Evolutionary conservation across 2,888 invertebrate species (phyloP).

Genomic region (Acanthosoma haemorrhoidale): DNA sequence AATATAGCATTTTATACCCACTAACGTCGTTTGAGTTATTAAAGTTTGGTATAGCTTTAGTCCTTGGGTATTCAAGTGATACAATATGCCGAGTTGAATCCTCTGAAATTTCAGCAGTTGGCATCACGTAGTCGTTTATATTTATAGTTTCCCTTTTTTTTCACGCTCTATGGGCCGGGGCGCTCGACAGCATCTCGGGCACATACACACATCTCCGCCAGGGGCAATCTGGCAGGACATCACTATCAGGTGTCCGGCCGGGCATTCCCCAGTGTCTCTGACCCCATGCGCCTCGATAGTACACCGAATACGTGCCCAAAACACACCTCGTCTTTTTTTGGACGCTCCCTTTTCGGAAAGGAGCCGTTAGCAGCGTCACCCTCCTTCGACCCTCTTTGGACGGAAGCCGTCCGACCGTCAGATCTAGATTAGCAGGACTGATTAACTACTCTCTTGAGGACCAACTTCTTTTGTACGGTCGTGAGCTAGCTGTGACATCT

Average conservation of each 20-base stretch:
- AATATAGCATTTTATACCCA: too few relatives aligned
- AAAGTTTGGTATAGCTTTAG: too few relatives aligned
- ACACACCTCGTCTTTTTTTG: slow-evolving; percentile 9
- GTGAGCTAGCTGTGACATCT: too few relatives aligned
- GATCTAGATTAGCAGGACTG: too few relatives aligned
- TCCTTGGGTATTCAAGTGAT: too few relatives aligned
- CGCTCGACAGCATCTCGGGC: slow-evolving; percentile 12
- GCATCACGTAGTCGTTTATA: neutral
- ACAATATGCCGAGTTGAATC: too few relatives aligned
- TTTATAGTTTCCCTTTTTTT: too few relatives aligned
- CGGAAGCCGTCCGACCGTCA: too few relatives aligned
- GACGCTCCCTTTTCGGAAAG: neutral
- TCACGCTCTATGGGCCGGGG: neutral
- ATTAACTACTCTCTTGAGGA: too few relatives aligned
- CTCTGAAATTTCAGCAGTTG: too few relatives aligned
- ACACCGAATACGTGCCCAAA: slow-evolving; percentile 9
- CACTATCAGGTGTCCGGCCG: slow-evolving; percentile 8
- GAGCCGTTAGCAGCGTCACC: neutral
- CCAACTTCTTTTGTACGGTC: too few relatives aligned
- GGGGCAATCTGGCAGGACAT: neutral
- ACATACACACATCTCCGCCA: neutral
- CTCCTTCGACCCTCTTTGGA: neutral
- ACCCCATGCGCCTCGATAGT: neutral
- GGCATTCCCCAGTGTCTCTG: slow-evolving; percentile 1
- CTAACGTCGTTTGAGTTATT: too few relatives aligned